Base-by-base conservation (phyloP, 2,113 vertebrate species). In the Mobula birostris region DNA sequence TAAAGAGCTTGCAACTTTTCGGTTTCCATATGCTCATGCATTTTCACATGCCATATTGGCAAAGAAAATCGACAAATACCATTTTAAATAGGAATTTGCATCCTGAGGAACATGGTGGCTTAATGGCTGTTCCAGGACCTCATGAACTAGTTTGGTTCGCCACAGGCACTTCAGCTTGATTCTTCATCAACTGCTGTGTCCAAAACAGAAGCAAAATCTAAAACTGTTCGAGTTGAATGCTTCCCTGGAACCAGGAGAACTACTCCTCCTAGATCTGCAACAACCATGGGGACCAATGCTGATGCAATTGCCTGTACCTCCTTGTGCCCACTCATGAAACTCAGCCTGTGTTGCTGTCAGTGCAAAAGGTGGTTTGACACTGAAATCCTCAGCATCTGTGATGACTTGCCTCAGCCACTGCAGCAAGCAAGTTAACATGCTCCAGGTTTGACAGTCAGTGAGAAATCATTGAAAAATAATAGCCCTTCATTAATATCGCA, bases 401-500 rank as follows among this genome's bases (percentile, higher is more conserved):
- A 88, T 66, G 12, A 88, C 27, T 2, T 32, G 85, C 1, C 85
- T 32, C 12, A 15, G 21, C 2, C 61, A 15, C 29, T n/a, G 27
- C 24, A 85, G 27, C n/a, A 90, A 66, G 61, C 14, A 66, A 5
- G 2, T 29, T 24, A 63, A 63, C 12, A n/a, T 27, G 27, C 58
- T 70, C 91, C 27, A 19, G 70, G 40, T 74, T 72, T 72, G 40
- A 24, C 36, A 72, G 40, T 66, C 12, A 74, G 36, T 15, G 21
- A 93, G 40, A 93, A 70, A 93, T 40, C 74, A 74, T 76, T 72
- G 68, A 74, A 24, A 93, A 48, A 9, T 48, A 40, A 76, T 40
- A 93, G 32, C 40, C 72, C 70, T 76, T 93, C 68, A 93, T 93
- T 76, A 74, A 70, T 93, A 74, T 93, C 14, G 36, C 70, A 76